Evolutionary conservation across 2,888 invertebrate genomes (phyloP).

Genomic region (Hyposoter dolosus): DNA sequence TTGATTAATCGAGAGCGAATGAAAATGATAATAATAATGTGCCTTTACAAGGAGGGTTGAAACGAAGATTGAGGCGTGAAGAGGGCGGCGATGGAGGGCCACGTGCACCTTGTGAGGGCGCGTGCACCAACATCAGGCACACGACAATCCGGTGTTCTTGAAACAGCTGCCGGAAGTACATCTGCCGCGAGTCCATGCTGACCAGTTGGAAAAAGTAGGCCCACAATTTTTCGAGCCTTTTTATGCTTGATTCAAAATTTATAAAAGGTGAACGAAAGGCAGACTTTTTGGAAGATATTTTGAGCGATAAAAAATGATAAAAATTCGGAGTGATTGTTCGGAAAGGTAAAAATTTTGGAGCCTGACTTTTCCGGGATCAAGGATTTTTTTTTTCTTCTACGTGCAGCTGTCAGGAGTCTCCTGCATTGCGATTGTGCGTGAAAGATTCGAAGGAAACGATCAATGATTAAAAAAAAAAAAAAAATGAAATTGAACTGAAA

Average conservation of each 20-base stretch:
- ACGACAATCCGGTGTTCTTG: constrained; percentile 75
- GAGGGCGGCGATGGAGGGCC: constrained; percentile 6
- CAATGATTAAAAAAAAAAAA: neutral
- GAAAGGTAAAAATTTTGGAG: constrained; percentile 15
- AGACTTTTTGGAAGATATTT: neutral
- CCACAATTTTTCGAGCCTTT: constrained; percentile 17
- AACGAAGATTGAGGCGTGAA: constrained; percentile 7
- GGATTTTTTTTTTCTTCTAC: constrained; percentile 1
- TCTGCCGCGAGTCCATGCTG: constrained; percentile 76
- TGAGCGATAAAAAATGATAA: neutral
- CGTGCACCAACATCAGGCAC: constrained; percentile 79
- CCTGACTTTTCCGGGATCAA: constrained; percentile 3
- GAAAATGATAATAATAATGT: constrained; percentile 26
- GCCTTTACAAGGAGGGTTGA: constrained; percentile 33
- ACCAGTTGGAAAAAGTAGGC: constrained; percentile 60
- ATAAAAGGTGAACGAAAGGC: neutral
- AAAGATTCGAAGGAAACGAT: neutral
- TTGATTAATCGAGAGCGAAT: constrained; percentile 23
- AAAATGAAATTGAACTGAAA: neutral
- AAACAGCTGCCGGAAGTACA: constrained; percentile 83
- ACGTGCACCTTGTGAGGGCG: constrained; percentile 72
- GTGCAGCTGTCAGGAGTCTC: neutral
- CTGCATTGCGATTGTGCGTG: neutral
- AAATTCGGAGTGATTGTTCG: neutral
- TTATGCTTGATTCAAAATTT: neutral